Evolutionary conservation across 2,888 invertebrate genomes (phyloP).

Genomic region (Merodon equestris): DNA sequence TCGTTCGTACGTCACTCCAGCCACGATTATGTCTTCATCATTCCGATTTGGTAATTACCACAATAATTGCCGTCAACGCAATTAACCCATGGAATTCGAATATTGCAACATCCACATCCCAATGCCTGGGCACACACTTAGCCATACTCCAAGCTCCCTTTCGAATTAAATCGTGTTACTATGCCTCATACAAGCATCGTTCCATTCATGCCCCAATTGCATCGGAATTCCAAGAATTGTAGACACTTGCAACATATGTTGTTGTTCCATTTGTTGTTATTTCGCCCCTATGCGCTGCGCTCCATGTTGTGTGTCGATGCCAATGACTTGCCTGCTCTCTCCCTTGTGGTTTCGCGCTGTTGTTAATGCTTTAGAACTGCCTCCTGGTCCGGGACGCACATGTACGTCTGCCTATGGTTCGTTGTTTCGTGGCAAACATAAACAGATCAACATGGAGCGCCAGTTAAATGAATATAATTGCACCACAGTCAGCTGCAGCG

Average conservation of each 20-base stretch:
- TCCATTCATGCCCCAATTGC: constrained; percentile 53
- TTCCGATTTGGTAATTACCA: constrained; percentile 17
- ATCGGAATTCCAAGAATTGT: constrained; percentile 47
- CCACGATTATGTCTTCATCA: not conserved
- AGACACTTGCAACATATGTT: constrained; percentile 11
- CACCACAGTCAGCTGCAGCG: not conserved
- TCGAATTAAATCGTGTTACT: constrained; percentile 25
- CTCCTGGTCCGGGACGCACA: constrained; percentile 7
- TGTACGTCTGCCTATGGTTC: constrained; percentile 24
- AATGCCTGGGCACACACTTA: constrained; percentile 1
- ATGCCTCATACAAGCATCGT: not conserved
- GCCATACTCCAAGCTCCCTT: constrained; percentile 5
- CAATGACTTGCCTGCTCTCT: not conserved
- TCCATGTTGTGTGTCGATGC: no score
- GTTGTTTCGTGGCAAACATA: constrained; percentile 15
- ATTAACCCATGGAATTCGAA: constrained; percentile 48
- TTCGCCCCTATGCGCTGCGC: not conserved
- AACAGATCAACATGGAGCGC: constrained; percentile 32
- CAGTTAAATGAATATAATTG: constrained; percentile 28
- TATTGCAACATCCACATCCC: constrained; percentile 32
- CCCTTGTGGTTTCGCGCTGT: constrained; percentile 34
- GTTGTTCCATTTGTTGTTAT: constrained; percentile 1
- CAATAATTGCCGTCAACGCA: constrained; percentile 26
- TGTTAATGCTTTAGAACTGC: constrained; percentile 20
- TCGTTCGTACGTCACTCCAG: no score